These are phyloP conservation scores for Cherax quadricarinatus DNA, from an alignment of 1,140 invertebrate genomes.

Conservation along the genomic window DNA sequence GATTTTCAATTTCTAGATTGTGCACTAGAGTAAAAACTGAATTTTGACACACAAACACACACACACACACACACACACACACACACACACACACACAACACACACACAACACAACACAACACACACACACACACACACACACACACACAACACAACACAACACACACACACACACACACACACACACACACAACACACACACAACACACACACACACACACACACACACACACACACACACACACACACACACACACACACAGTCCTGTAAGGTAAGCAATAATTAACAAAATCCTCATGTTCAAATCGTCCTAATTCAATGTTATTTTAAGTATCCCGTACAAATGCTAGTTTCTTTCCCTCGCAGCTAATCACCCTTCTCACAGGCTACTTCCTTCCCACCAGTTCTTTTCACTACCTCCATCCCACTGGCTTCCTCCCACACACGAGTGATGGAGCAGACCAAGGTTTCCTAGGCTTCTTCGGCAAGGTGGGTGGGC, in stretches of 20 bases:
- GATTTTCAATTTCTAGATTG: too few relatives aligned
- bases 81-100: too few relatives aligned
- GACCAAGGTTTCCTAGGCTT: not conserved
- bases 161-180: too few relatives aligned
- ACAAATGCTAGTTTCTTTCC: not conserved
- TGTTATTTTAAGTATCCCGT: too few relatives aligned
- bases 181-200: too few relatives aligned
- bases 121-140: too few relatives aligned
- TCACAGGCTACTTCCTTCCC: not conserved
- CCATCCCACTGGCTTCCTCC: not conserved
- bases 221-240: not conserved
- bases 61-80: too few relatives aligned
- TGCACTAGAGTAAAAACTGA: too few relatives aligned
- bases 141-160: too few relatives aligned
- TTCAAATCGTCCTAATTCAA: not conserved
- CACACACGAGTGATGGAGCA: not conserved
- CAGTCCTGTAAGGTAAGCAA: not conserved
- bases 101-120: too few relatives aligned
- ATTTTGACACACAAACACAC: too few relatives aligned
- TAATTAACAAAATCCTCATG: not conserved
- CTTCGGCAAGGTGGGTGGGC: conserved; percentile 30
- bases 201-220: conserved; percentile 18
- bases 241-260: not conserved
- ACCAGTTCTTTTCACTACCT: not conserved
- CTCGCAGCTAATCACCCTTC: not conserved